Evolutionary conservation across 2,113 vertebrate genomes (phyloP).

Genomic region (Lagopus leucura): DNA sequence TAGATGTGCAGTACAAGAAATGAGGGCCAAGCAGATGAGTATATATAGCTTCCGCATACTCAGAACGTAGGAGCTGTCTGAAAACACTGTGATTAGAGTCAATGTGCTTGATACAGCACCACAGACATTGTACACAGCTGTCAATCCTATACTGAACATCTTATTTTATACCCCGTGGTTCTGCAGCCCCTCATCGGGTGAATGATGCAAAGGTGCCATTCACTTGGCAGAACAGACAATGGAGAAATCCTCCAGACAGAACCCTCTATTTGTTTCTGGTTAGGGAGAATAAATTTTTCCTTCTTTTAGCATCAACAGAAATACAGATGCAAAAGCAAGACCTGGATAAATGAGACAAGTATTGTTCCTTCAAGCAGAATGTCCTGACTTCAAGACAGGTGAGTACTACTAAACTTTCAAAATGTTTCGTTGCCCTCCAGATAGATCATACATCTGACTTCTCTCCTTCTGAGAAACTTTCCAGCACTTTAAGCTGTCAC

Average conservation of each 20-base stretch:
- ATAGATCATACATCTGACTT: background rate
- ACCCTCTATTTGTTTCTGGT: background rate
- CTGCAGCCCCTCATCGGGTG: background rate
- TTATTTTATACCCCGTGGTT: background rate
- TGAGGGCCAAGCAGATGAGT: background rate
- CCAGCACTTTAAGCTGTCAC: background rate
- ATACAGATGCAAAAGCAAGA: constrained; percentile 30
- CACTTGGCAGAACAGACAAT: background rate
- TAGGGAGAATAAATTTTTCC: constrained; percentile 24
- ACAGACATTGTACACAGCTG: background rate
- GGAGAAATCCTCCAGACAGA: background rate
- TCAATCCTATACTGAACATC: background rate
- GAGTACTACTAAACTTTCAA: constrained; percentile 43
- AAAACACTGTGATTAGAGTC: background rate
- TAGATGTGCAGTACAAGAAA: constrained; percentile 10
- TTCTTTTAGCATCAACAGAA: constrained; percentile 47
- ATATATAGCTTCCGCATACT: background rate
- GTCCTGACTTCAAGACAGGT: constrained; percentile 4
- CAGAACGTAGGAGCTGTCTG: background rate
- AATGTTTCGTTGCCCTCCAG: background rate
- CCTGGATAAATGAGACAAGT: background rate
- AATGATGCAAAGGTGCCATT: rapidly evolving
- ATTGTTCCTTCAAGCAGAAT: constrained; percentile 17
- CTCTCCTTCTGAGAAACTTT: background rate
- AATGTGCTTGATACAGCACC: background rate